Evolutionary conservation across 1,140 invertebrate genomes (phyloP), one percentile per base, ranked within the genome.

Genomic region (Pararge aegeria): DNA sequence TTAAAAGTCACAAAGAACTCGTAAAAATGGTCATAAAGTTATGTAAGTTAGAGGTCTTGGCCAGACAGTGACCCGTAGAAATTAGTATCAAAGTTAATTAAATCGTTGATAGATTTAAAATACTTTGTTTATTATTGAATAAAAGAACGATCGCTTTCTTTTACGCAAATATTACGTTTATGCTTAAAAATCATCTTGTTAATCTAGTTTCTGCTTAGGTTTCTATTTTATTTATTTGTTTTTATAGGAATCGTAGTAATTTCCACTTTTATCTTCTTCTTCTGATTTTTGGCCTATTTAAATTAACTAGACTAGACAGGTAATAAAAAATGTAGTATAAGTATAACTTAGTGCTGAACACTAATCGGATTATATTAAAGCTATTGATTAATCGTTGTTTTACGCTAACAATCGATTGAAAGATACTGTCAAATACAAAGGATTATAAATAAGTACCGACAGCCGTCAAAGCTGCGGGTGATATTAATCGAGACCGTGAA

Each of bases 1-100:
- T 54, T 40, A 50, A 49, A 50, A 49, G 34, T 20, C 42, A 46
- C 18, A 20, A 46, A 46, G 18, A 46, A 10, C 18, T 46, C 42
- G 19, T 46, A 46, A 46, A 30, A 46, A 20, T 20, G 4, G 20
- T 54, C 44, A 52, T 51, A 51, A 50, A 42, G 52, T 81, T 81
- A 74, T 66, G 63, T 74, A 81, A 81, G 30, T 21, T 66, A 66
- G 59, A 66, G 78, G 74, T 78, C 74, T 81, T 64, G 78, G 74
- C 65, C 75, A 75, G 19, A 29, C 44, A 58, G 37, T 74, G 75
- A 73, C 70, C 70, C 37, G 29, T 37, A 15, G 19, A 61, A 42
- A 37, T 55, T 20, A 46, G 42, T 20, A 46, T 20, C 42, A 46
- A 46, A 46, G 16, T 38, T 55, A 59, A 52, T 59, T 52, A 59